Conservation (phyloP, 2,113 vertebrate species). For the Oncorhynchus mykiss region DNA sequence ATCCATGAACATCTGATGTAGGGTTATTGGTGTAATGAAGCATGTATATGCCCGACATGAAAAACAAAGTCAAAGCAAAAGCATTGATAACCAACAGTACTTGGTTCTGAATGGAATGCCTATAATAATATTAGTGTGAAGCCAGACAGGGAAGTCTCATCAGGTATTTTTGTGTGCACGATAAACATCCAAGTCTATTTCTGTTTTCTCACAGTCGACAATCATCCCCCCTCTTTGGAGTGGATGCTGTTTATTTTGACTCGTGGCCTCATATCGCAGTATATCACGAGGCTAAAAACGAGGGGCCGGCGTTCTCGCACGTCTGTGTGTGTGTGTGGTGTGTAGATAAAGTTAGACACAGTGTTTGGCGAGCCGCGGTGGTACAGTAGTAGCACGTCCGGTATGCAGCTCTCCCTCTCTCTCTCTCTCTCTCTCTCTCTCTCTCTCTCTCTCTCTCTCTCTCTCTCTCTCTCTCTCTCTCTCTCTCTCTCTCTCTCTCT, state of each 20-base stretch:
- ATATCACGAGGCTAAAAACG: neutral
- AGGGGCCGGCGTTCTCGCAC: neutral
- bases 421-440: too few relatives aligned
- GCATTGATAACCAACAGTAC: too few relatives aligned
- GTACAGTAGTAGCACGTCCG: neutral
- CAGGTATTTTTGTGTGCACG: neutral
- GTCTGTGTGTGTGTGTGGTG: neutral
- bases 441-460: too few relatives aligned
- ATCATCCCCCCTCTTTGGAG: neutral
- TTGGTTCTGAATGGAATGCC: neutral
- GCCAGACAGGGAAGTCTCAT: neutral
- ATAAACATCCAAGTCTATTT: conserved; percentile 15
- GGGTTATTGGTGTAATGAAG: neutral
- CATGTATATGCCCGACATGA: too few relatives aligned
- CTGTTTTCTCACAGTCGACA: neutral
- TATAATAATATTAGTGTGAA: neutral
- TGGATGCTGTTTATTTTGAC: conserved; percentile 18
- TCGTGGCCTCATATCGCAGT: neutral
- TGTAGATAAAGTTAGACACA: neutral
- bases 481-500: too few relatives aligned
- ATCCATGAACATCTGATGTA: neutral
- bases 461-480: neutral
- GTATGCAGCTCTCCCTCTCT: neutral
- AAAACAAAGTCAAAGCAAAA: too few relatives aligned
- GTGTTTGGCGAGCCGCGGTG: neutral